Base-by-base conservation (phyloP, 2,888 invertebrate species). In the Mamestra brassicae region DNA sequence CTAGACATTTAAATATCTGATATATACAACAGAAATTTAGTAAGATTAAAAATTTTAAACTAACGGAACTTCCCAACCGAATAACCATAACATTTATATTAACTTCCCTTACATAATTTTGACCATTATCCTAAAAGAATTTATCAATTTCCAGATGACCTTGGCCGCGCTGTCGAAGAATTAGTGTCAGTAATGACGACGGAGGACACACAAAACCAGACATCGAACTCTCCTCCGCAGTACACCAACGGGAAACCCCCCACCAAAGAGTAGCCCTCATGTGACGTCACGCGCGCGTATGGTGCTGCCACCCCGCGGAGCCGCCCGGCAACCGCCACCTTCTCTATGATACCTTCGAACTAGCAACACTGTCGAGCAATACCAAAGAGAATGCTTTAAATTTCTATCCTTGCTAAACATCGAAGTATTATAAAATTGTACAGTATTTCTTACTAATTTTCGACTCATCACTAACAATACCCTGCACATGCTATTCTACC, bases 111-210 rank as follows among this genome's bases (percentile, higher is more conserved):
- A 17, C 38, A 26, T 26, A 7, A 11, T 36, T 7, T 34, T 15
- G 1, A 42, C 42, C 13, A 13, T 45, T 0, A 17, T 42, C 34
- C 8, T 67, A 64, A 82, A 58, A 8, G 7, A 45, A 3, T 50
- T 60, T 73, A 72, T 76, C 77, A 78, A 60, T 87, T 96, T 95
- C 65, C 97, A 98, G 98, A 98, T 93, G 98, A 99, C 95, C 97
- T 99, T 85, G 98, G 98, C 75, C 97, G 98, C 94, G 99, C 98
- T 76, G 98, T 99, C 87, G 98, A 98, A 90, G 98, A 98, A 91
- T 97, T 99, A 90, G 99, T 99, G 83, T 98, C 98, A 63, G 98
- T 98, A 70, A 99, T 99, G 97, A 98, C 98, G 97, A 98, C 98
- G 91, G 98, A 99, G 91, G 97, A 97, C 47, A 89, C 91, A 74